Conservation (phyloP, 2,113 vertebrate species). For the Pterophyllum scalare region DNA sequence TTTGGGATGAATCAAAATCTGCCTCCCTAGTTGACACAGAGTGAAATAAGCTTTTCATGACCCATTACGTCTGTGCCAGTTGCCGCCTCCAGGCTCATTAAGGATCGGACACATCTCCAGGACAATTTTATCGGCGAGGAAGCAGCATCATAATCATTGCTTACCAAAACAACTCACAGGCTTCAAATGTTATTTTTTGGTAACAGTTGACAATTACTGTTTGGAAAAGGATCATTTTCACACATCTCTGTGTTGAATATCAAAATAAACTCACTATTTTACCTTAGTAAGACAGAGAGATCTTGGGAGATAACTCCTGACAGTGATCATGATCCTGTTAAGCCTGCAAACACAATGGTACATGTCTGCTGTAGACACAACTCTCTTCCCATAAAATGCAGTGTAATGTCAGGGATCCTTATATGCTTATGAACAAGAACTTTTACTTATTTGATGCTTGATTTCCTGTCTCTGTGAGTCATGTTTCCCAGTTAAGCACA, state of each 20-base stretch:
- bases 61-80: slow-evolving; percentile 50
- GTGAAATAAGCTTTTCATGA: slow-evolving; percentile 67
- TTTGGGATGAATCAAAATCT: slow-evolving; percentile 72
- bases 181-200: slow-evolving; percentile 37
- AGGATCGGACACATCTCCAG: slow-evolving; percentile 43
- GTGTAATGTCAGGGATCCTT: not conserved
- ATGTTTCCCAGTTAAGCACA: not conserved
- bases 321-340: not conserved
- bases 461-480: not conserved
- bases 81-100: slow-evolving; percentile 68
- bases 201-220: slow-evolving; percentile 45
- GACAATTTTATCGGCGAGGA: slow-evolving; percentile 31
- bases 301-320: not conserved
- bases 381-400: not conserved
- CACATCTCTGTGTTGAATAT: not conserved
- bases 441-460: not conserved
- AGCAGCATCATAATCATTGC: slow-evolving; percentile 9
- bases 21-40: slow-evolving; percentile 67
- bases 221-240: slow-evolving; percentile 1
- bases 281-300: not conserved
- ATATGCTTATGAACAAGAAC: not conserved
- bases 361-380: not conserved
- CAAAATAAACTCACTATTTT: not conserved
- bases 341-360: not conserved
- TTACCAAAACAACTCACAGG: slow-evolving; percentile 44